Conservation (phyloP, 2,888 invertebrate species). For the Melanchra persicariae region DNA sequence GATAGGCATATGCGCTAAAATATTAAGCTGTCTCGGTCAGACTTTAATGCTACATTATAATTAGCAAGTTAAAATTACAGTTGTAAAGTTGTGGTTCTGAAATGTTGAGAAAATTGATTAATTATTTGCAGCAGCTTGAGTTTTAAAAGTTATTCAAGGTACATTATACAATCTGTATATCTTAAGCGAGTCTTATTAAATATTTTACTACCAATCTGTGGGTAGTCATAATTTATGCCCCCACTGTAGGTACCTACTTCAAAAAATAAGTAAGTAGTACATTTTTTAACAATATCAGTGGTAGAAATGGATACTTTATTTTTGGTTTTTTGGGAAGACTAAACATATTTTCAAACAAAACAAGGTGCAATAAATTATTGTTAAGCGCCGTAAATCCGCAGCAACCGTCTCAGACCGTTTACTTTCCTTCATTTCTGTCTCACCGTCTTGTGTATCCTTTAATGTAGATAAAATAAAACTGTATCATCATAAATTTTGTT, state of each 20-base stretch:
- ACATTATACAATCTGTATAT: background rate
- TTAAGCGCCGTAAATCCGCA: slow-evolving; percentile 24
- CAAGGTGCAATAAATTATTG: slow-evolving; percentile 24
- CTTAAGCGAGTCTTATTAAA: background rate
- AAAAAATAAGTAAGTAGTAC: background rate
- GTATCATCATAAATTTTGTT: slow-evolving; percentile 55
- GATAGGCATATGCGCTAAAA: slow-evolving; percentile 20
- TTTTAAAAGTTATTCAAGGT: slow-evolving; percentile 10
- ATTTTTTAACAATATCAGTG: background rate
- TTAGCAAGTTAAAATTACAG: slow-evolving; percentile 26
- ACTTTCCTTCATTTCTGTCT: slow-evolving; percentile 39
- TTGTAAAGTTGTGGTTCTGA: slow-evolving; percentile 27
- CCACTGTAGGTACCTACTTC: background rate
- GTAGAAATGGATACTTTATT: too few species aligned
- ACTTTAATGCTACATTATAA: slow-evolving; percentile 15
- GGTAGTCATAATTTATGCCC: background rate
- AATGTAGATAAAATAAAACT: slow-evolving; percentile 52
- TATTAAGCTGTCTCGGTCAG: slow-evolving; percentile 6
- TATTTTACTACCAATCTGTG: background rate
- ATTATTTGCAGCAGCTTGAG: slow-evolving; percentile 17
- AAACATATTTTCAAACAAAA: background rate
- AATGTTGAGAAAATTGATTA: slow-evolving; percentile 11
- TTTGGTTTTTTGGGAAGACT: background rate
- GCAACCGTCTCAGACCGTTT: slow-evolving; percentile 15
- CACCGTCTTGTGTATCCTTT: slow-evolving; percentile 17